Conservation (phyloP, 1,140 invertebrate species). For the Polypedilum vanderplanki region DNA sequence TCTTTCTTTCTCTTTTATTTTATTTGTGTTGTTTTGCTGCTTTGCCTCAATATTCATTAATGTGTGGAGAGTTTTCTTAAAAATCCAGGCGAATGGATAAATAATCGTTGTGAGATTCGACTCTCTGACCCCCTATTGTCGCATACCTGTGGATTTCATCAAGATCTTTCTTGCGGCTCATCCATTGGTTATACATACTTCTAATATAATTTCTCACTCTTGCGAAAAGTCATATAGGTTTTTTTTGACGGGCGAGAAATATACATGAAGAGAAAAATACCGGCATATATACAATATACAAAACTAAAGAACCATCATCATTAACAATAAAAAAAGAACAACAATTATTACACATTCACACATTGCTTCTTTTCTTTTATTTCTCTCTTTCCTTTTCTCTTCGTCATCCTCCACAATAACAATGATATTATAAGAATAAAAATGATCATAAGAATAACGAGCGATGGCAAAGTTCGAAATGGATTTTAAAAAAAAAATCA, state of each 20-base stretch:
- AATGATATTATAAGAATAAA: too few relatives aligned
- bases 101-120: constrained; percentile 2
- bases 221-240: neutral
- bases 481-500: too few relatives aligned
- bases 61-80: neutral
- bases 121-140: constrained; percentile 23
- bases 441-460: too few relatives aligned
- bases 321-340: constrained; percentile 22
- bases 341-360: constrained; percentile 26
- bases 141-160: constrained; percentile 27
- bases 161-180: neutral
- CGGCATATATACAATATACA: neutral
- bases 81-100: neutral
- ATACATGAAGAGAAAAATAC: constrained; percentile 1
- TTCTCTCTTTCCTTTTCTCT: neutral
- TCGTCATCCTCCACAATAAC: too few relatives aligned
- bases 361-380: neutral
- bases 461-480: too few relatives aligned
- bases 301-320: constrained; percentile 17
- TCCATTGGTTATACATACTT: constrained; percentile 17
- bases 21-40: neutral
- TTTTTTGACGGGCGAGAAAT: neutral
- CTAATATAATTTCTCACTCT: constrained; percentile 18
- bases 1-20: neutral
- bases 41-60: neutral